These are phyloP conservation scores for Anas bernieri DNA, from an alignment of 2,797 vertebrate genomes.

Conservation along the genomic window DNA sequence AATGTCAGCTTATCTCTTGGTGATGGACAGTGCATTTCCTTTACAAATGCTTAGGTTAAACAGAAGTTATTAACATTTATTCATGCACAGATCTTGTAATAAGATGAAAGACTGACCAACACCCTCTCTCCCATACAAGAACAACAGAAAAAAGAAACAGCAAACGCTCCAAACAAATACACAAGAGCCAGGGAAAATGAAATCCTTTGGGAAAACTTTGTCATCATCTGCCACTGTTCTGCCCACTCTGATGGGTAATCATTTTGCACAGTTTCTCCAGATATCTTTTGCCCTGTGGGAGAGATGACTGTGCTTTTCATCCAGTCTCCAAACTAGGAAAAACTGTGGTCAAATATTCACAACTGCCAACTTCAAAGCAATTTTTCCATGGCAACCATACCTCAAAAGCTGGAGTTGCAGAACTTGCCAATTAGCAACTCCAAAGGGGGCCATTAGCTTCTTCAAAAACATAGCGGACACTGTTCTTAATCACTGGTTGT, in stretches of 20 bases:
- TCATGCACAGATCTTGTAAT: not conserved
- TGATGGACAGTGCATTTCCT: not conserved
- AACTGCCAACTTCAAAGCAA: conserved; percentile 87
- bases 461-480: conserved; percentile 76
- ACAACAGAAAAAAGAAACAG: not conserved
- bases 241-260: conserved; percentile 52
- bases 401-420: conserved; percentile 83
- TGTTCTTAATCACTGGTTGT: conserved; percentile 69
- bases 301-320: conserved; percentile 73
- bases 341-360: conserved; percentile 78
- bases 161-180: not conserved
- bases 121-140: not conserved
- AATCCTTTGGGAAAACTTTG: not conserved
- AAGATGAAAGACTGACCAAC: not conserved
- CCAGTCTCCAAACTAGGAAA: conserved; percentile 59
- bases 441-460: conserved; percentile 85
- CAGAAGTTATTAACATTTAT: not conserved
- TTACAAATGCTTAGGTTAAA: not conserved
- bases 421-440: conserved; percentile 90
- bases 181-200: not conserved
- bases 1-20: not conserved
- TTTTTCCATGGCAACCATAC: conserved; percentile 84
- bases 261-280: conserved; percentile 47
- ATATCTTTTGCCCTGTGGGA: conserved; percentile 58
- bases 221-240: not conserved